A percentile compares a stretch with the other conserved stretches of the same genome.
Conservation (phyloP, 1,140 invertebrate species). For the Drosophila mojavensis region DNA sequence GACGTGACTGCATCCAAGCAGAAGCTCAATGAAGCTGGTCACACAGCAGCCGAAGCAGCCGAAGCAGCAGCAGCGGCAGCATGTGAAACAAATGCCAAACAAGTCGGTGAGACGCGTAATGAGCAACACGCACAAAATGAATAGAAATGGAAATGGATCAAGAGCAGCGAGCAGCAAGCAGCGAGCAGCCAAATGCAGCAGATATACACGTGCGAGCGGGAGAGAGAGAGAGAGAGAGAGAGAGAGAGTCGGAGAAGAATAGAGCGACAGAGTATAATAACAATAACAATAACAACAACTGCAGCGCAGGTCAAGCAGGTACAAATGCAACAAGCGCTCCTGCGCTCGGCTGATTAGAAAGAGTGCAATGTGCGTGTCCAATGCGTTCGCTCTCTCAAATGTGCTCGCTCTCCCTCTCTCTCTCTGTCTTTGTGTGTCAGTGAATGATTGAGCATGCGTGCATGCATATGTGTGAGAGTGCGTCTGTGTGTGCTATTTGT, state of each 20-base stretch:
- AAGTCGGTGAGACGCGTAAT: slow-evolving; percentile 57
- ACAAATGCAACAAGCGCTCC: slow-evolving; percentile 77
- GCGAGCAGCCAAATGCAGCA: slow-evolving; percentile 57
- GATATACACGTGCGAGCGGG: slow-evolving; percentile 27
- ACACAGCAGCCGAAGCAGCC: slow-evolving; percentile 25
- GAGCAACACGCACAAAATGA: slow-evolving; percentile 77
- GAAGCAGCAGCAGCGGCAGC: slow-evolving; percentile 12
- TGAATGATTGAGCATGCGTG: slow-evolving; percentile 19
- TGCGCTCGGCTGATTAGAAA: slow-evolving; percentile 73
- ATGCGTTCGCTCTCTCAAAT: slow-evolving; percentile 15
- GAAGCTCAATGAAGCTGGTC: slow-evolving; percentile 71
- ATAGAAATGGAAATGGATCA: slow-evolving; percentile 81
- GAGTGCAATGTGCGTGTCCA: slow-evolving; percentile 65
- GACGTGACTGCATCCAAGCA: slow-evolving; percentile 75
- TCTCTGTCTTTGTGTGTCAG: neutral
- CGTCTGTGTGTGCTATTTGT: slow-evolving; percentile 48
- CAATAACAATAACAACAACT: slow-evolving; percentile 29
- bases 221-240: slow-evolving; percentile 6
- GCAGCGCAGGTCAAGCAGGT: slow-evolving; percentile 73
- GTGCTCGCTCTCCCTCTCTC: neutral
- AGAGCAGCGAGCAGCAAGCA: slow-evolving; percentile 53
- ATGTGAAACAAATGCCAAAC: slow-evolving; percentile 42
- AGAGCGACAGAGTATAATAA: slow-evolving; percentile 4
- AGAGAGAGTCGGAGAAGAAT: slow-evolving; percentile 1
- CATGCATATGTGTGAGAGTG: slow-evolving; percentile 6